Evolutionary conservation across 2,888 invertebrate genomes (phyloP), one percentile per base, ranked within the genome.

Genomic region (Conops quadrifasciatus): DNA sequence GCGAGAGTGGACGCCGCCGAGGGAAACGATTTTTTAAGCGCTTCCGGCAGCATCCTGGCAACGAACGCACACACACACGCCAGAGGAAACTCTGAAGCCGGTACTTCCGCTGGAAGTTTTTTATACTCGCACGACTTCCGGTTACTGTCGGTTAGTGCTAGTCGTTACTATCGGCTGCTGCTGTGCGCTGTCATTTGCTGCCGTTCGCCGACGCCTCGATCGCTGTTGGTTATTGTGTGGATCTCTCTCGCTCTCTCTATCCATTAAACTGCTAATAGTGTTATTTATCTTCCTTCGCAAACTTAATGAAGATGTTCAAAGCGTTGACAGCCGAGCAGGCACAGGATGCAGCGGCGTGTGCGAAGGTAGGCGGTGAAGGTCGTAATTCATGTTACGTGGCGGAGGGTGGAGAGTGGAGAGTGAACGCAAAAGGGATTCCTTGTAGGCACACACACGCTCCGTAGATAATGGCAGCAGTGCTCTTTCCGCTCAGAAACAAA

Each of bases 21-120:
- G 16, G 58, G 58, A 58, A 58, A 26, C 58, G 24, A 24, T 58
- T 58, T 58, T 58, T 58, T 58, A 58, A 58, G 58, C 58, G 28
- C 58, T 26, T 58, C 58, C 58, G 15, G 11, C 11, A 15, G 58
- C 26, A 58, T 21, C 9, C 36, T 9, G 36, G 4, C 9, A 9
- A 4, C 4, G 36, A 4, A 36, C 36, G 9, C 36, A 24, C 21
- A 1, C 7, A 28, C 58, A 58, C 58, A 26, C 58, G 58, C 7
- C 26, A 15, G 9, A 7, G 58, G 13, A 5, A 5, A 26, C 53
- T 21, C 26, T 49, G 49, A 16, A n/a, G n/a, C 24, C 28, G 58
- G 5, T 28, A 26, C 11, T 58, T 24, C 16, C 58, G 58, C 28
- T 26, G 7, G 24, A 24, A 15, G 58, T 58, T 58, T 58, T 58